A percentile compares a stretch with the other conserved stretches of the same genome.
Conservation (phyloP, 2,797 vertebrate genomes). For the Rhinogobio ventralis region DNA sequence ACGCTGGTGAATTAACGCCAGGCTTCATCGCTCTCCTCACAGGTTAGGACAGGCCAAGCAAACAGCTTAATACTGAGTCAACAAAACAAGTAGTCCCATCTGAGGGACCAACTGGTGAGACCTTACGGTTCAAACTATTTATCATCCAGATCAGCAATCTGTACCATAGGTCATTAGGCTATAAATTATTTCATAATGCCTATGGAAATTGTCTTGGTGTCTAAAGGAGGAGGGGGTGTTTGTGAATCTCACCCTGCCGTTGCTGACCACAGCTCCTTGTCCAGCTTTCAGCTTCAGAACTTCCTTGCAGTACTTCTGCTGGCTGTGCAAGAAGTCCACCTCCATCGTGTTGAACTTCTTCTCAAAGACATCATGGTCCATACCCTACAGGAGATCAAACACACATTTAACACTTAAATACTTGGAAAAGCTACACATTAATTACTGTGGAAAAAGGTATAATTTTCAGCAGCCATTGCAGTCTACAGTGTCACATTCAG, state of each 20-base stretch:
- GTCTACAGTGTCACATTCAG: background rate
- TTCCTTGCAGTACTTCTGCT: constrained; percentile 88
- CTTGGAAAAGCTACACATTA: background rate
- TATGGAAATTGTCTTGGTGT: constrained; percentile 1
- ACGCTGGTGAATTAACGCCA: constrained; percentile 17
- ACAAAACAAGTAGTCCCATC: constrained; percentile 12
- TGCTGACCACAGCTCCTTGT: constrained; percentile 87
- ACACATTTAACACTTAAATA: background rate
- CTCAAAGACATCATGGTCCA: constrained; percentile 89
- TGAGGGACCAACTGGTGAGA: constrained; percentile 3
- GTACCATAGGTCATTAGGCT: constrained; percentile 15
- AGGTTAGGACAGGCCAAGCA: constrained; percentile 32
- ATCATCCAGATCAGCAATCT: constrained; percentile 25
- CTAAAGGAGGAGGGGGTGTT: background rate
- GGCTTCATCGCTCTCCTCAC: constrained; percentile 19
- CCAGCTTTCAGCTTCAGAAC: constrained; percentile 88
- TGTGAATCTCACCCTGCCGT: constrained; percentile 88
- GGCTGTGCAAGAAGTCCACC: constrained; percentile 86
- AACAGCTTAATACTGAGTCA: constrained; percentile 26
- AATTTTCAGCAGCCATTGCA: background rate
- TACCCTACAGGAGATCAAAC: constrained; percentile 79
- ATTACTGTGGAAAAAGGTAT: background rate
- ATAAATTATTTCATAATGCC: constrained; percentile 24
- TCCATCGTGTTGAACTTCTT: constrained; percentile 96
- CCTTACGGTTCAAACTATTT: constrained; percentile 41